Base-by-base conservation (phyloP, 2,888 invertebrate genomes). In the Norana najaformis region DNA sequence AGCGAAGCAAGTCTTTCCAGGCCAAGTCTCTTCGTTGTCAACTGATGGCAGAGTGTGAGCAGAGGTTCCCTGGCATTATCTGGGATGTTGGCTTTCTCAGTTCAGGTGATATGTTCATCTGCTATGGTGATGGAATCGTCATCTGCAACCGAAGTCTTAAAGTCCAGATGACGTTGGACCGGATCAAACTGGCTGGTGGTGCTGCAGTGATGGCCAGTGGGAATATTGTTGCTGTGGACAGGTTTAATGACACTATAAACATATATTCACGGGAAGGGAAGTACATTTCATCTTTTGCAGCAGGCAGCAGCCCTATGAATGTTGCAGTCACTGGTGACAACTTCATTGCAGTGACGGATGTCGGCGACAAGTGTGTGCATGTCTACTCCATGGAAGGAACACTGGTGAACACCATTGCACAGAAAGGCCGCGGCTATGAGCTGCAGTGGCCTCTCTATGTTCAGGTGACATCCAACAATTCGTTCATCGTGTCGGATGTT, bases 371-470 rank as follows among this genome's bases (percentile, higher is more conserved):
- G 88, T 88, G 88, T 34, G 88, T 88, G 20, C 88, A 38, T 6
- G 35, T 88, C 20, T 88, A 41, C 41, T 88, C 41, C 23, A 18
- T 88, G 39, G 88, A 88, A 6, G 88, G 88, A n/a, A 47, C 41
- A 30, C 34, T 88, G 39, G 20, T 88, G 20, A 47, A 47, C 47
- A 47, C 37, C 18, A 39, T 88, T 14, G 41, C 88, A 35, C 39
- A 39, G 34, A 88, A 88, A 35, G 88, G 88, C n/a, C 41, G 47
- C 14, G 88, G 88, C 34, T 88, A 88, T 16, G 88, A 39, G 88
- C 88, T 88, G 23, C 88, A 88, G 88, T 88, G 88, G 88, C 88
- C 88, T 23, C 39, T 88, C 30, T 88, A 88, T 13, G 39, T 88
- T 38, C 39, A 39, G 88, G 39, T 47, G 18, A 39, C 34, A 20